Base-by-base conservation (phyloP, 1,140 invertebrate species). In the Drosophila yakuba region DNA sequence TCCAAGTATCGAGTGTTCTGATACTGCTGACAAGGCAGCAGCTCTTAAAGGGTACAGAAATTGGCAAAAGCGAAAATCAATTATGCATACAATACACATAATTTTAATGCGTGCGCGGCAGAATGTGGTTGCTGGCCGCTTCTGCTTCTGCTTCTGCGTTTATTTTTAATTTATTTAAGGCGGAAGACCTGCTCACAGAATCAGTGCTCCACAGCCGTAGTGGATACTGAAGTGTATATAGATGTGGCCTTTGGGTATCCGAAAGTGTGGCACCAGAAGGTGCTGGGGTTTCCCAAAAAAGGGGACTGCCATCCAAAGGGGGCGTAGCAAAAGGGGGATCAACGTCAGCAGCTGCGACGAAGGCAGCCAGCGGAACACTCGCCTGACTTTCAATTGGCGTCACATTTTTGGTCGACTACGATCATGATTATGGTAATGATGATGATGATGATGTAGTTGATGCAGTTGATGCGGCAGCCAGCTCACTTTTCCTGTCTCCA, bases 401-500 rank as follows among this genome's bases (percentile, higher is more conserved):
- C 80, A 89, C 84, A 89, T 89, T 88, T 88, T 89, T 89, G 84
- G 80, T 64, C 76, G 79, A 89, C 83, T 77, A 59, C 59, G 59
- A 63, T 67, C 72, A 76, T 47, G 3, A 44, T 45, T 7, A 14
- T 82, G 83, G 73, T 67, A 63, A 79, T 81, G 75, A 68, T 64
- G 60, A 67, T 68, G 63, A 62, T 63, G 67, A 64, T 68, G 79
- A 76, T 38, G 55, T 50, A 28, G 57, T 17, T 80, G 72, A 74
- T 80, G 85, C 75, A 76, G 83, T 61, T 68, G 67, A 71, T 62
- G 63, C 69, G 61, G 48, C 48, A 51, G 48, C n/a, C 50, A 80
- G 77, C 84, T 89, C 77, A 90, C 88, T 89, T 73, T 89, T 89
- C 84, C 84, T 89, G 84, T 89, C 84, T 89, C 80, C 84, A 90